These are phyloP conservation scores for Nibea coibor DNA, from an alignment of 2,113 vertebrate genomes.

Conservation along the genomic window DNA sequence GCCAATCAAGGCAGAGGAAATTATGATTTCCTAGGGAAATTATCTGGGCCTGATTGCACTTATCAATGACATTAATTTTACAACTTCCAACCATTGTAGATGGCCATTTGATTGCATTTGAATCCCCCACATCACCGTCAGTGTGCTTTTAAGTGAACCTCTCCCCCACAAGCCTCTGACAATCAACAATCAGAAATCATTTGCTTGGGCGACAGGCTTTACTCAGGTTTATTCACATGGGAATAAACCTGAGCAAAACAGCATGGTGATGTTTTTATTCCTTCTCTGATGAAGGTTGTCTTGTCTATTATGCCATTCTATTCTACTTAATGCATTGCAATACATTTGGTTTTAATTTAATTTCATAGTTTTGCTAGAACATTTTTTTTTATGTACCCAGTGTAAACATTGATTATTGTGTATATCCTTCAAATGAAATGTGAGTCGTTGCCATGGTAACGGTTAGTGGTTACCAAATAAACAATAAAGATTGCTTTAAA, in stretches of 20 bases:
- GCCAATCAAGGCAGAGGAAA: conserved; percentile 63
- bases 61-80: conserved; percentile 69
- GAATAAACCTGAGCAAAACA: background rate
- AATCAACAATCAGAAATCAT: conserved; percentile 58
- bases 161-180: conserved; percentile 19
- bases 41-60: conserved; percentile 71
- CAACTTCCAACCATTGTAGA: conserved; percentile 34
- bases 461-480: background rate
- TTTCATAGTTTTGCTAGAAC: background rate
- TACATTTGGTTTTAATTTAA: background rate
- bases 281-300: background rate
- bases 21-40: conserved; percentile 59
- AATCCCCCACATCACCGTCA: conserved; percentile 29
- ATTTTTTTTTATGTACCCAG: background rate
- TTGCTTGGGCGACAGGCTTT: conserved; percentile 1
- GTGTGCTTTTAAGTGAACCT: background rate
- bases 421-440: background rate
- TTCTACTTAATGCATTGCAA: background rate
- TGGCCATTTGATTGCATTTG: conserved; percentile 64
- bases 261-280: background rate
- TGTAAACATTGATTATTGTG: background rate
- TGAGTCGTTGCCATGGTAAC: background rate
- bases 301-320: background rate
- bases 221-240: background rate
- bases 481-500: background rate